A percentile compares a stretch with the other conserved stretches of the same genome.
phyloP scores from a whole-genome alignment of 2,888 invertebrate species.

The Lithophane socia region DNA sequence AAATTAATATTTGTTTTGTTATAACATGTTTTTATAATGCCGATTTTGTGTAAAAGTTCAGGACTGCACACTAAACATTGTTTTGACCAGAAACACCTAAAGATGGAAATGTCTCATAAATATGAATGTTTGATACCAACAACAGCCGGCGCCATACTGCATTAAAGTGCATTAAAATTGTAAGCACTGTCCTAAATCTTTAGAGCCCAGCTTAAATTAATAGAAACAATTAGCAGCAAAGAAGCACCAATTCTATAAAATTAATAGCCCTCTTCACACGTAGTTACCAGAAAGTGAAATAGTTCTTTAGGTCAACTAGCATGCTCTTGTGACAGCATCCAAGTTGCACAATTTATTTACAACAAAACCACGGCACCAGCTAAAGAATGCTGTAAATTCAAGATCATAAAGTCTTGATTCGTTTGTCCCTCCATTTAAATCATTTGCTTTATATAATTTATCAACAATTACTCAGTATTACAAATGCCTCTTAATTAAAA shows the following conservation, averaged over 20 bases:
- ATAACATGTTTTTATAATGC: neutral
- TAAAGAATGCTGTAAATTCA: neutral
- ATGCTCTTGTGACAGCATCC: conserved; percentile 15
- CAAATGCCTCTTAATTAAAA: conserved; percentile 10
- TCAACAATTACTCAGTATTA: neutral
- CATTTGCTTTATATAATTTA: neutral
- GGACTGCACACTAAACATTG: neutral
- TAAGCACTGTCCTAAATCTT: neutral
- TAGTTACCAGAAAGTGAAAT: conserved; percentile 22
- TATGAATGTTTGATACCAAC: neutral
- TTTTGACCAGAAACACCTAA: neutral
- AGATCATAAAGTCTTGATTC: conserved; percentile 1
- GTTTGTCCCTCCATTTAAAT: neutral
- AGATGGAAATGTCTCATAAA: neutral
- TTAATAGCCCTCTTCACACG: conserved; percentile 27
- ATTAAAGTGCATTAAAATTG: neutral
- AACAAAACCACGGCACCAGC: conserved; percentile 3
- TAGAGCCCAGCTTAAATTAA: neutral
- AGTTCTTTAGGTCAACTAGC: conserved; percentile 20
- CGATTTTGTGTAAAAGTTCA: neutral
- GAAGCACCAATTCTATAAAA: conserved; percentile 19
- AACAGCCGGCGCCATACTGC: neutral
- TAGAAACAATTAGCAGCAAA: conserved; percentile 8
- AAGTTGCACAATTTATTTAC: conserved; percentile 22
- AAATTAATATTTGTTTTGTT: conserved; percentile 9